These are phyloP conservation scores for Parapristionchus giblindavisi DNA, from an alignment of 2,888 invertebrate species.

Conservation along the genomic window DNA sequence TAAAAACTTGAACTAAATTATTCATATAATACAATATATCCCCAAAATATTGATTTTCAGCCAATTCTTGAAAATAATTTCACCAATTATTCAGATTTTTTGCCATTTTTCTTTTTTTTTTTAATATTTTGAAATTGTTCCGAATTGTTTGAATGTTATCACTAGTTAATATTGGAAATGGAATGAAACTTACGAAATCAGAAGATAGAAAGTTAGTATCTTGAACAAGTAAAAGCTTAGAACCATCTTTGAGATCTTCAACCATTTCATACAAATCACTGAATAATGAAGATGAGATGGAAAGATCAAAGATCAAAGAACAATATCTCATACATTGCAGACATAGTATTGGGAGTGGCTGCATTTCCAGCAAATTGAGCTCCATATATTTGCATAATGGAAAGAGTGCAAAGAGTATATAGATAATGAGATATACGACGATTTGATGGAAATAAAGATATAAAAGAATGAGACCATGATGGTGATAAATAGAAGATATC, in stretches of 20 bases:
- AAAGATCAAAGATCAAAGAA: not conserved
- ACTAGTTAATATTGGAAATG: too few relatives aligned
- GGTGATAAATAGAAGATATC: conserved; percentile 32
- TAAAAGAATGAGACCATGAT: conserved; percentile 17
- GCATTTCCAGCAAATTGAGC: conserved; percentile 17
- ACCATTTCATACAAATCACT: conserved; percentile 30
- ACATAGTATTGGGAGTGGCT: conserved; percentile 4
- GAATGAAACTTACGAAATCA: conserved; percentile 30
- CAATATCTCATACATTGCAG: not conserved
- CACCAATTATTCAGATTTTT: too few relatives aligned
- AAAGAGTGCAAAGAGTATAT: not conserved
- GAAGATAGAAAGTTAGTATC: conserved; percentile 25
- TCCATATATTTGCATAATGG: not conserved
- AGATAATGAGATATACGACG: conserved; percentile 24
- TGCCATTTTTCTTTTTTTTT: too few relatives aligned
- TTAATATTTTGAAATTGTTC: too few relatives aligned
- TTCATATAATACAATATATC: too few relatives aligned
- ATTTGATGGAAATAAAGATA: conserved; percentile 9
- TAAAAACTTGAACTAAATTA: too few relatives aligned
- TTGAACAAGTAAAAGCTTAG: conserved; percentile 16
- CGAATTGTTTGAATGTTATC: too few relatives aligned
- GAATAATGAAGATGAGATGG: too few relatives aligned
- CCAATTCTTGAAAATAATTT: too few relatives aligned
- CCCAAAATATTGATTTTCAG: too few relatives aligned
- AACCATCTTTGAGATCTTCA: not conserved